Conservation (phyloP, 2,113 vertebrate genomes). For the Phyllostomus discolor region DNA sequence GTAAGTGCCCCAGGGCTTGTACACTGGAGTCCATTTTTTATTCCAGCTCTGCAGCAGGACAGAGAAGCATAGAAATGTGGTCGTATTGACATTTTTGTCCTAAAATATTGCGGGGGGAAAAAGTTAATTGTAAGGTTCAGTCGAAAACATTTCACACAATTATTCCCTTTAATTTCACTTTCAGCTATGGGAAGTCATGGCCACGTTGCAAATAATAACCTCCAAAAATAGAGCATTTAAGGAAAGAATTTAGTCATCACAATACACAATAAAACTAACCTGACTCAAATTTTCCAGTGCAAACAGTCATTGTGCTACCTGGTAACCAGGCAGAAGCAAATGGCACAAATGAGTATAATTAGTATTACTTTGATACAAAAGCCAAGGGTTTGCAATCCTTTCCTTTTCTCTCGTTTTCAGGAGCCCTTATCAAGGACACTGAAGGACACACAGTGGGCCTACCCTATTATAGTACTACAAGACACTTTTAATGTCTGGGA, state of each 20-base stretch:
- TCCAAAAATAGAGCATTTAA: slow-evolving; percentile 46
- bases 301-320: slow-evolving; percentile 10
- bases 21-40: background rate
- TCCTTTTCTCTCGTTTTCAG: background rate
- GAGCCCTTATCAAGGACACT: background rate
- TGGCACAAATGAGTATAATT: background rate
- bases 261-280: slow-evolving; percentile 34
- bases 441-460: background rate
- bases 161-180: slow-evolving; percentile 50
- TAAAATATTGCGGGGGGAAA: background rate
- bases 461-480: background rate
- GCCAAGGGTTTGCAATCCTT: background rate
- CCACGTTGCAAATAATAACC: slow-evolving; percentile 33
- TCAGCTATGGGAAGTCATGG: slow-evolving; percentile 29
- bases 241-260: slow-evolving; percentile 43
- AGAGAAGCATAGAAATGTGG: background rate
- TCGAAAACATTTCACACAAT: slow-evolving; percentile 47
- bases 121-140: slow-evolving; percentile 39
- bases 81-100: background rate
- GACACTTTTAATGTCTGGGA: background rate
- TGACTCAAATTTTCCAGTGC: slow-evolving; percentile 49
- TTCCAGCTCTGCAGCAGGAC: background rate
- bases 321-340: background rate
- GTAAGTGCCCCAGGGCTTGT: background rate
- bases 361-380: background rate